Evolutionary conservation across 2,888 invertebrate species (phyloP).

Genomic region (Pandemis corylana): DNA sequence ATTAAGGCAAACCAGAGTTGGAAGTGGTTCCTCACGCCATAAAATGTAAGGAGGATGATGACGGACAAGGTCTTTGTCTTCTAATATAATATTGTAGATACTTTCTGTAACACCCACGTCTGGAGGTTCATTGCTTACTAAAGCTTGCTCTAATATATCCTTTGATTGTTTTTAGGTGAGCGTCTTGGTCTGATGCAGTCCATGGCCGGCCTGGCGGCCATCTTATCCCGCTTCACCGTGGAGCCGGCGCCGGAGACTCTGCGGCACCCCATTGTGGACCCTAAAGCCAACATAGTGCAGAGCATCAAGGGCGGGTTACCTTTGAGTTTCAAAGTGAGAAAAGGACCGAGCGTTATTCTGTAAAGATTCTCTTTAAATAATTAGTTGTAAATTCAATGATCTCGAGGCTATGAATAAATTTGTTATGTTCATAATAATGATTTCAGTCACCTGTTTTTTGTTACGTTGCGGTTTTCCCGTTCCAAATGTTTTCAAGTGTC

Average conservation of each 20-base stretch:
- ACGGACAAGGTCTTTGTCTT: too few relatives aligned
- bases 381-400: background rate
- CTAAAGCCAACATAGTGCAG: slow-evolving; percentile 61
- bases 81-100: too few relatives aligned
- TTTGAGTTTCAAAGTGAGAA: slow-evolving; percentile 52
- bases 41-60: too few relatives aligned
- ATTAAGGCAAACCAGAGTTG: too few relatives aligned
- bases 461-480: too few relatives aligned
- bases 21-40: too few relatives aligned
- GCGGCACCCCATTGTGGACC: slow-evolving; percentile 57
- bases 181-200: slow-evolving; percentile 72
- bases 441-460: too few relatives aligned
- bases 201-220: slow-evolving; percentile 68
- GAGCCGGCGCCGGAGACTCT: slow-evolving; percentile 54
- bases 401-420: background rate
- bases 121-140: too few relatives aligned
- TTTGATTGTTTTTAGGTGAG: slow-evolving; percentile 54
- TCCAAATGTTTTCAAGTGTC: too few relatives aligned
- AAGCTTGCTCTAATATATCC: background rate
- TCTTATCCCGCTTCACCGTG: slow-evolving; percentile 59
- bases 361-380: background rate
- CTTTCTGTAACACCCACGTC: too few relatives aligned
- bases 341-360: background rate
- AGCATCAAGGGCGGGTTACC: slow-evolving; percentile 62
- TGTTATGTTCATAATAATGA: too few relatives aligned